Evolutionary conservation across 2,113 vertebrate species (phyloP).

Genomic region (Manacus vitellinus): DNA sequence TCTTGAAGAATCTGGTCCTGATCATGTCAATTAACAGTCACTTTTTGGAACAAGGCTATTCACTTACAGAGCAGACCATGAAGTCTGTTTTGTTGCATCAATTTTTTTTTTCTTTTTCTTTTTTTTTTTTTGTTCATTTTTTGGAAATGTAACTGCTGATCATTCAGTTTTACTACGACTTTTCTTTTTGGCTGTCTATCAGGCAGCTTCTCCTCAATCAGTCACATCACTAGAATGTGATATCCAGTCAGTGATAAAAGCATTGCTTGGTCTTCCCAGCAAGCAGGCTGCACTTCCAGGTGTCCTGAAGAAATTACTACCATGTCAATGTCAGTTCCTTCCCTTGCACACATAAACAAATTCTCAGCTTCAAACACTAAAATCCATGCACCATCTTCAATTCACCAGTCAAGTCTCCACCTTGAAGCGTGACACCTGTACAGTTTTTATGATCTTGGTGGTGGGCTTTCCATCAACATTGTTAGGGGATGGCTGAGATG

Average conservation of each 20-base stretch:
- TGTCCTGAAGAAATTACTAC: neutral
- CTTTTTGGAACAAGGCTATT: conserved; percentile 15
- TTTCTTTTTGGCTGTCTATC: neutral
- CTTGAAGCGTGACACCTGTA: conserved; percentile 75
- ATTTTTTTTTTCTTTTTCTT: neutral
- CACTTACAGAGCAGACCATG: conserved; percentile 4
- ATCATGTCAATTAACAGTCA: conserved; percentile 4
- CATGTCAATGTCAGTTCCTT: neutral
- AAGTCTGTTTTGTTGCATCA: conserved; percentile 1
- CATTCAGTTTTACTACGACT: neutral
- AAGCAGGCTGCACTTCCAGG: neutral
- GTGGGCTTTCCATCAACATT: conserved; percentile 69
- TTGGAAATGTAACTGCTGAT: conserved; percentile 4
- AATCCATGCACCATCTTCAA: neutral
- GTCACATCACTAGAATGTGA: neutral
- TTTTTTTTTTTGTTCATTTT: neutral
- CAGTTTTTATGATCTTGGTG: conserved; percentile 79
- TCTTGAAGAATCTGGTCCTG: conserved; percentile 1
- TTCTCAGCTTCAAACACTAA: conserved; percentile 51
- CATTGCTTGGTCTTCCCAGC: neutral
- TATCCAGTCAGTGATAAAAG: neutral
- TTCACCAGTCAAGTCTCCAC: conserved; percentile 76
- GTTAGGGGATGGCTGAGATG: conserved; percentile 58
- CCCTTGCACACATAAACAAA: neutral
- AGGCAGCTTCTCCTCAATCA: neutral